A percentile compares a stretch with the other conserved stretches of the same genome.
Conservation (phyloP, 2,113 vertebrate species). For the Nyctereutes procyonoides region DNA sequence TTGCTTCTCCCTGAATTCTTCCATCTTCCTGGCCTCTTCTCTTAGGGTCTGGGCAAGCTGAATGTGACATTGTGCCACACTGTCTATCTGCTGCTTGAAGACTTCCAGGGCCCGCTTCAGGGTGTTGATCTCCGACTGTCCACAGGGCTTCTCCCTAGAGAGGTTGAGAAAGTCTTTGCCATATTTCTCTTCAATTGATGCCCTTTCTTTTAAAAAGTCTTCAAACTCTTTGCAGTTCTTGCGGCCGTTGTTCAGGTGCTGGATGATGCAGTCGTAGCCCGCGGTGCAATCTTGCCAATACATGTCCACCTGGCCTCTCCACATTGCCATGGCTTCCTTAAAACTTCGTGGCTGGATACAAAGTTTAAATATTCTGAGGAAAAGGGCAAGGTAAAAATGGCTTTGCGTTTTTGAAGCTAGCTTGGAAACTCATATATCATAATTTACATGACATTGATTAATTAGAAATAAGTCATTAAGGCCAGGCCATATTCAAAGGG, state of each 20-base stretch:
- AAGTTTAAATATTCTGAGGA: background rate
- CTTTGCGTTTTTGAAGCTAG: background rate
- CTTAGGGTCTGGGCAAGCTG: too few species aligned
- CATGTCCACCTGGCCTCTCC: background rate
- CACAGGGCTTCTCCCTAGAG: too few species aligned
- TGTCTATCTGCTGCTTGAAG: too few species aligned
- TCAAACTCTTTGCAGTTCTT: slow-evolving; percentile 98
- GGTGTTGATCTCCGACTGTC: too few species aligned
- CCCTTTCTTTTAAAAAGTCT: slow-evolving; percentile 98
- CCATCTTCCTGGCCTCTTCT: too few species aligned
- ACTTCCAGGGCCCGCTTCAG: too few species aligned
- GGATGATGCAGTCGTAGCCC: slow-evolving; percentile 94
- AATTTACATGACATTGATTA: background rate
- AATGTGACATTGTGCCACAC: too few species aligned
- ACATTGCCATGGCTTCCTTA: background rate
- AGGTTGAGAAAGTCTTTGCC: too few species aligned
- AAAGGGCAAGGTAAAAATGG: background rate
- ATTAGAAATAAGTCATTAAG: background rate
- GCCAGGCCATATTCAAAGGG: background rate
- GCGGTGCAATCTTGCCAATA: slow-evolving; percentile 84
- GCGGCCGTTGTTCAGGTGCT: slow-evolving; percentile 94
- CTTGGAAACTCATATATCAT: background rate
- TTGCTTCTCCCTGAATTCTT: too few species aligned
- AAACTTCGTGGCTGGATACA: background rate
- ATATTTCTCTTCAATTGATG: too few species aligned